Conservation (phyloP, 2,113 vertebrate genomes). For the Scortum barcoo region DNA sequence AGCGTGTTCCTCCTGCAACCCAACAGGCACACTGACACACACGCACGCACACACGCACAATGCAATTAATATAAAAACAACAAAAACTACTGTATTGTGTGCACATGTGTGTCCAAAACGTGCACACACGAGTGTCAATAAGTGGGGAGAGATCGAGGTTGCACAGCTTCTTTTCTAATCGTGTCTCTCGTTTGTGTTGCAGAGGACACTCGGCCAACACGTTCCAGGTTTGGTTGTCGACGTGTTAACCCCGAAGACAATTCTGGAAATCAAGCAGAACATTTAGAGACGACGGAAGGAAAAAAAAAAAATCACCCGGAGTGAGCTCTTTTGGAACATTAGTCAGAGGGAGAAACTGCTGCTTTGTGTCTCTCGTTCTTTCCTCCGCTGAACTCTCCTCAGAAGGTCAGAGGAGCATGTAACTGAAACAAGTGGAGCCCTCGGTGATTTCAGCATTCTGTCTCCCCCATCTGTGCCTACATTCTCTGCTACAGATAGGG, state of each 20-base stretch:
- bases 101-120: background rate
- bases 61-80: slow-evolving; percentile 44
- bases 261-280: slow-evolving; percentile 60
- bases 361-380: slow-evolving; percentile 54
- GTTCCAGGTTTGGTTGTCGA: slow-evolving; percentile 42
- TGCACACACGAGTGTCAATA: background rate
- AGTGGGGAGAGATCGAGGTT: slow-evolving; percentile 19
- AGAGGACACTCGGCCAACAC: slow-evolving; percentile 49
- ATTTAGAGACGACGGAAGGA: slow-evolving; percentile 38
- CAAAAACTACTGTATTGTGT: background rate
- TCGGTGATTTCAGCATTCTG: slow-evolving; percentile 73
- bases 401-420: slow-evolving; percentile 78
- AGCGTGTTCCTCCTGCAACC: slow-evolving; percentile 61
- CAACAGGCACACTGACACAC: slow-evolving; percentile 63
- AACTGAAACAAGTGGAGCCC: slow-evolving; percentile 78
- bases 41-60: slow-evolving; percentile 34
- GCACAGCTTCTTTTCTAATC: slow-evolving; percentile 43
- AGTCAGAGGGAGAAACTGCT: slow-evolving; percentile 51
- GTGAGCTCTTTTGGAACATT: slow-evolving; percentile 45
- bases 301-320: slow-evolving; percentile 17
- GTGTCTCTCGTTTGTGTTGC: slow-evolving; percentile 65
- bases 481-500: slow-evolving; percentile 79
- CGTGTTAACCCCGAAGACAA: slow-evolving; percentile 40
- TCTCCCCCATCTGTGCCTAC: slow-evolving; percentile 79
- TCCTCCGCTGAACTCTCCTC: slow-evolving; percentile 62